Percentiles rank a stretch among this genome's conserved stretches.
These are phyloP conservation scores for Chiridota heheva DNA, from an alignment of 35 echinoderm and acorn worm genomes.

Conservation along the genomic window DNA sequence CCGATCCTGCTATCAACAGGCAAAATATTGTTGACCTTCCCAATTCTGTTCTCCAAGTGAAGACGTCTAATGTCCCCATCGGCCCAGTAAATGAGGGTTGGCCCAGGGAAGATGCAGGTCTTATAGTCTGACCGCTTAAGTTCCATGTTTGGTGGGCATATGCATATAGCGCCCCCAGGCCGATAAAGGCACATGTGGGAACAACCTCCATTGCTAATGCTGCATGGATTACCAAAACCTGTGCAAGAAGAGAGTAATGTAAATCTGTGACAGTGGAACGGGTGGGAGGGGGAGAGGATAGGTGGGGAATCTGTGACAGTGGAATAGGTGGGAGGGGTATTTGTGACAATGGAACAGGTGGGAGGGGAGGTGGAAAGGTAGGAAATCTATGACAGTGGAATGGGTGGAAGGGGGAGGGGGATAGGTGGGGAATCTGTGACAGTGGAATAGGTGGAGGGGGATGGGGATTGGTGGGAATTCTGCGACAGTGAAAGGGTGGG, in stretches of 20 bases:
- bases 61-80: constrained; percentile 22
- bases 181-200: constrained; percentile 41
- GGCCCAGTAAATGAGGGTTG: constrained; percentile 37
- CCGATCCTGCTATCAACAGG: neutral
- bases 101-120: constrained; percentile 34
- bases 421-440: too few relatives aligned
- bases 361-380: too few relatives aligned
- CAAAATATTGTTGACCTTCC: neutral
- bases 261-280: too few relatives aligned
- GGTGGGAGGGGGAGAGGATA: too few relatives aligned
- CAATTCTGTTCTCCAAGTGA: neutral
- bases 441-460: too few relatives aligned
- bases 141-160: constrained; percentile 46
- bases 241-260: neutral
- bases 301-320: too few relatives aligned
- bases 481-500: too few relatives aligned
- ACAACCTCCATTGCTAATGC: constrained; percentile 41
- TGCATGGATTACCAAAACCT: constrained; percentile 31
- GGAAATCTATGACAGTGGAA: too few relatives aligned
- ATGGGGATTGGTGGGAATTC: too few relatives aligned
- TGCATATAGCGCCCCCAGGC: neutral
- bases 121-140: neutral
- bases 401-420: too few relatives aligned
- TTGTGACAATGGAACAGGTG: too few relatives aligned
- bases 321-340: too few relatives aligned